Evolutionary conservation across 2,113 vertebrate genomes (phyloP).

Genomic region (Scomber scombrus): DNA sequence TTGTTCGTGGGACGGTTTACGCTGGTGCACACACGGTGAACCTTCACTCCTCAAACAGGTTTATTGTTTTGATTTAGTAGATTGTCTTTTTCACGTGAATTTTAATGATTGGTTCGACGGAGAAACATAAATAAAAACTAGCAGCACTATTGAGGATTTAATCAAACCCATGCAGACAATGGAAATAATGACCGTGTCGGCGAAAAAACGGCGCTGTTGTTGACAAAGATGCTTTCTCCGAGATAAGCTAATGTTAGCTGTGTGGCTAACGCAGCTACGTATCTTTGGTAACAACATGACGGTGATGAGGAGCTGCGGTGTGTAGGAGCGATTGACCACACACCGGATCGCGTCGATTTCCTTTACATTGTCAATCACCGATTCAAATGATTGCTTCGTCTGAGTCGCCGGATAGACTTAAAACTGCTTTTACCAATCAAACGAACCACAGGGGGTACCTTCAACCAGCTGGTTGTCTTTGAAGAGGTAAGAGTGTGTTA

Average conservation of each 20-base stretch:
- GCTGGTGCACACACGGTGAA: conserved; percentile 52
- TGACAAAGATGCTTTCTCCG: conserved; percentile 51
- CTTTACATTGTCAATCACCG: conserved; percentile 15
- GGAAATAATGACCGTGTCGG: background rate
- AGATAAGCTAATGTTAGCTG: conserved; percentile 70
- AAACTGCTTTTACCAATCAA: background rate
- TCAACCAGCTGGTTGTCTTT: conserved; percentile 14
- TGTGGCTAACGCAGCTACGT: conserved; percentile 58
- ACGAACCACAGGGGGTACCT: background rate
- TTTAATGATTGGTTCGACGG: background rate
- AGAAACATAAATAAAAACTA: background rate
- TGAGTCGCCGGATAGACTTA: conserved; percentile 27
- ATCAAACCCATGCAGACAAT: background rate
- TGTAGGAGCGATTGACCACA: conserved; percentile 47
- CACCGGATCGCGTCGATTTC: conserved; percentile 42
- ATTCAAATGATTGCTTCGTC: conserved; percentile 12
- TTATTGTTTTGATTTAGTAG: conserved; percentile 79
- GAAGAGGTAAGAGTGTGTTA: conserved; percentile 34
- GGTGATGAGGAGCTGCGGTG: conserved; percentile 49
- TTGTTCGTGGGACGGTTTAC: conserved; percentile 40
- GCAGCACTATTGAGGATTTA: background rate
- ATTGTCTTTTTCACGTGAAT: conserved; percentile 2
- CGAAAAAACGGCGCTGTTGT: background rate
- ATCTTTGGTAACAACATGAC: conserved; percentile 74
- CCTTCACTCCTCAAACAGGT: conserved; percentile 62